Evolutionary conservation across 2,113 vertebrate species (phyloP), one percentile per base, ranked within the genome.

Genomic region (Chroicocephalus ridibundus): DNA sequence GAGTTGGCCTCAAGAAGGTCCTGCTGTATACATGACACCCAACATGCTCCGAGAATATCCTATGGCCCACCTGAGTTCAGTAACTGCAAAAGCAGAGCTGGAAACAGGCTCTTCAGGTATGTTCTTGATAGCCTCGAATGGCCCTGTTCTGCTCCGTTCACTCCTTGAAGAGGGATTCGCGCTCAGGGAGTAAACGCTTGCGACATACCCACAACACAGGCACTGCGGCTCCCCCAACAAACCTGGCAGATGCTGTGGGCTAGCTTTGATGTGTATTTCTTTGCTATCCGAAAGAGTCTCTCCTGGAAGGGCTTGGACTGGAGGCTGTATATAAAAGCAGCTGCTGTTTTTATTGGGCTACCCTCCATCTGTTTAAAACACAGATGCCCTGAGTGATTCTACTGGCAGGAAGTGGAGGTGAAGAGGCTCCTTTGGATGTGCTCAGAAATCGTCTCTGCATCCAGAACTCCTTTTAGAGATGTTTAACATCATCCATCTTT

Each of bases 301-400:
- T 86, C 44, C 46, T 87, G 69, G 34, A 94, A 82, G 55, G 36
- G 18, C 25, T 69, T 74, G 72, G 47, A 34, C 44, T 84, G 31
- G 66, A 82, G 71, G 54, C 49, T 62, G 69, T 55, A 20, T 76
- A 51, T 85, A 82, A 96, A 96, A 92, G 61, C 66, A 88, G 88
- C 7, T 0, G 0, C 64, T 92, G 61, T 69, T 95, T 92, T 82
- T 54, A 46, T 27, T 88, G 78, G 52, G 70, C 57, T 92, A 20
- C 49, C 10, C 31, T 89, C 92, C 74, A 49, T 55, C 74, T 91
- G 49, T 89, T 91, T 79, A 65, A 42, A 91, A 38, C 44, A 49
- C 3, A 10, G 51, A 64, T 82, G 47, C 70, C 57, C 40, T 34
- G 60, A 74, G 80, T 4, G 4, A 61, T 64, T 80, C 77, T 93